A percentile compares a stretch with the other conserved stretches of the same genome.
phyloP scores from a whole-genome alignment of 2,888 invertebrate genomes.

The Azorinus chamasolen region DNA sequence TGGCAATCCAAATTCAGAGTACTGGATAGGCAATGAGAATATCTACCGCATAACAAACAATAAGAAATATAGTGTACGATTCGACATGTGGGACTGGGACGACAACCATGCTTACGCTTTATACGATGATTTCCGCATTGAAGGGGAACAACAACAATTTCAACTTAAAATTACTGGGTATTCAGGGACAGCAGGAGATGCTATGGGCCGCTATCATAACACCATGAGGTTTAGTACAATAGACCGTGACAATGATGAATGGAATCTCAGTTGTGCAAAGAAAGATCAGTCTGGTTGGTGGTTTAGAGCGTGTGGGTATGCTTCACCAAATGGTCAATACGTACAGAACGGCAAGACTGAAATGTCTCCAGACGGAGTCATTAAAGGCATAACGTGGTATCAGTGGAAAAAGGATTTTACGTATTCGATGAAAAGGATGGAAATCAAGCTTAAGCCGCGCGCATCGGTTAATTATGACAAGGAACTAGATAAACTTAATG shows the following conservation, averaged over 20 bases:
- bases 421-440: slow-evolving; percentile 75
- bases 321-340: slow-evolving; percentile 80
- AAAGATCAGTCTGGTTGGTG: slow-evolving; percentile 82
- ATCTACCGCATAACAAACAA: slow-evolving; percentile 91
- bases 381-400: slow-evolving; percentile 79
- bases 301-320: slow-evolving; percentile 79
- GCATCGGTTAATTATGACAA: slow-evolving; percentile 62
- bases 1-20: slow-evolving; percentile 91
- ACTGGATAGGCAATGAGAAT: slow-evolving; percentile 95
- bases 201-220: slow-evolving; percentile 94
- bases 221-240: slow-evolving; percentile 96
- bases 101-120: slow-evolving; percentile 93
- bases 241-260: slow-evolving; percentile 94
- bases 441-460: slow-evolving; percentile 78
- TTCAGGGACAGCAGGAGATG: slow-evolving; percentile 94
- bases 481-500: slow-evolving; percentile 26
- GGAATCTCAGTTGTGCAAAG: slow-evolving; percentile 77
- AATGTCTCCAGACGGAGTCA: slow-evolving; percentile 72
- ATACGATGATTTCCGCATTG: slow-evolving; percentile 92
- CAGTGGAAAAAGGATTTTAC: slow-evolving; percentile 75
- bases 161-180: slow-evolving; percentile 91
- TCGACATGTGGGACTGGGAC: slow-evolving; percentile 95
- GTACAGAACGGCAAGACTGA: slow-evolving; percentile 58
- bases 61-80: slow-evolving; percentile 88
- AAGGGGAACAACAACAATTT: slow-evolving; percentile 90